Evolutionary conservation across 2,888 invertebrate genomes (phyloP), one percentile per base, ranked within the genome.

Genomic region (Petrolisthes cinctipes): DNA sequence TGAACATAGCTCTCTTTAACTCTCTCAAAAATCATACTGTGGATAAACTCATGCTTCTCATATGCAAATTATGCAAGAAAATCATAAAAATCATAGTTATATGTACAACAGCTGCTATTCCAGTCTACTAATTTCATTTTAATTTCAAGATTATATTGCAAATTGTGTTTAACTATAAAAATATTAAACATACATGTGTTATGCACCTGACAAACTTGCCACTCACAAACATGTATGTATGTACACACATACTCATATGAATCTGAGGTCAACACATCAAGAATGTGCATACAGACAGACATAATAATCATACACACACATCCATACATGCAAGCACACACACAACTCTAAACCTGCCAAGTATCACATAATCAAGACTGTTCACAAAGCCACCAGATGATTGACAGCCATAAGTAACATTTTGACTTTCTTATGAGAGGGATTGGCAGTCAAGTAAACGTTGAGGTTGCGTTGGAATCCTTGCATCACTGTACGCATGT

Each of bases 381-480:
- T 68, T 80, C 87, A 87, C 71, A 82, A 82, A 61, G 85, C 82
- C n/a, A 81, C 90, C 17, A 90, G 86, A 56, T 90, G 89, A 71
- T 84, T 89, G 66, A 90, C 91, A 37, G 96, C 96, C 95, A 96
- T 95, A 82, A 95, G 94, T 90, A 96, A 94, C 94, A 96, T 95
- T 92, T 94, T 94, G 93, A 96, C 94, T 91, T 94, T 94, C 4
- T 95, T 93, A 61, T 94, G 93, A 92, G 95, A 95, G 0, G 96
- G 96, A 92, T 95, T 94, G 11, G 94, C 93, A 51, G 94, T 92
- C 78, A 97, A 94, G 93, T 96, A 97, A 20, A 94, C 91, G 91
- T 95, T 93, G 91, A 98, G 94, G 93, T 97, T 96, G 92, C 95
- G 95, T 92, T 95, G 95, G 14, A 98, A 94, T 91, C 96, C 96